phyloP scores from a whole-genome alignment of 2,113 vertebrate species.

The Xiphias gladius region DNA sequence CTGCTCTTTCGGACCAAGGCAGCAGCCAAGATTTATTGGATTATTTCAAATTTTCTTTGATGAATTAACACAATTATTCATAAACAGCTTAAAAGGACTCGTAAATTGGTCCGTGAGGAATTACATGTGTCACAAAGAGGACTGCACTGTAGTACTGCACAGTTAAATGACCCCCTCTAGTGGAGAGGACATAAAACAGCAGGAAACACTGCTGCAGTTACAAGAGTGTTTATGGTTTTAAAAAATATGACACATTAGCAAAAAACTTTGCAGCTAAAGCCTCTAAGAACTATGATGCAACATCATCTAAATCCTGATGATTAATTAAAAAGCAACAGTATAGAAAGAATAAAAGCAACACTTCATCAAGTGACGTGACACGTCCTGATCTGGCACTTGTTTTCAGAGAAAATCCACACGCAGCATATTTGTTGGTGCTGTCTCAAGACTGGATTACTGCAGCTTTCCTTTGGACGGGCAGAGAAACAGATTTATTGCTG shows the following conservation, averaged over 20 bases:
- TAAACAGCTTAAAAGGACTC: neutral
- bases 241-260: neutral
- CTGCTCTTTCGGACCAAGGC: no score
- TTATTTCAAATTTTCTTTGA: neutral
- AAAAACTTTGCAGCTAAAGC: neutral
- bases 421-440: slow-evolving; percentile 17
- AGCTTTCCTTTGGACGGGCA: slow-evolving; percentile 43
- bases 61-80: neutral
- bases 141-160: neutral
- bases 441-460: slow-evolving; percentile 59
- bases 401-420: slow-evolving; percentile 21
- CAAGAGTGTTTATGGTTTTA: neutral
- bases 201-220: neutral
- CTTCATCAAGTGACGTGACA: neutral
- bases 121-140: neutral
- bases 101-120: neutral
- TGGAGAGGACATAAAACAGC: slow-evolving; percentile 45
- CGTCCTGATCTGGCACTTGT: slow-evolving; percentile 12
- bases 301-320: neutral
- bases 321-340: neutral
- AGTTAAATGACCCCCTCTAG: slow-evolving; percentile 67
- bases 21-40: neutral
- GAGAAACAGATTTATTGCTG: slow-evolving; percentile 28
- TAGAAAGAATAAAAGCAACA: neutral
- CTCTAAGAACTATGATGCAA: neutral